phyloP scores from a whole-genome alignment of 2,888 invertebrate genomes.

The Macrophya alboannulata region DNA sequence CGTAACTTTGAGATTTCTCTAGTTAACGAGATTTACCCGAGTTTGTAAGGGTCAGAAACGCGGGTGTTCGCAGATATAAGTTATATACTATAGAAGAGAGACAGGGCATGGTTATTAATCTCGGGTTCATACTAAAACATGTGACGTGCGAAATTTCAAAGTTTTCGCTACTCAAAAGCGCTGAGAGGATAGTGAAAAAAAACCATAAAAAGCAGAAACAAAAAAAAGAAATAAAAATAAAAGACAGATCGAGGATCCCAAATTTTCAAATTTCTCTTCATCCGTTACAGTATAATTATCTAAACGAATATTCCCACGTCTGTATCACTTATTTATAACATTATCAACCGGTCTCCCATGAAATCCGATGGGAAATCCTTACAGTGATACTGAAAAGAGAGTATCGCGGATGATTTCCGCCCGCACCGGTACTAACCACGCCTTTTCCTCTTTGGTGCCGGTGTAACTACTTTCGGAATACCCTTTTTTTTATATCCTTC shows the following conservation, averaged over 20 bases:
- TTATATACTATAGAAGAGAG: not conserved
- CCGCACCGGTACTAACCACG: not conserved
- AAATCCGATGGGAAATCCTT: not conserved
- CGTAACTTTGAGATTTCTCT: constrained; percentile 50
- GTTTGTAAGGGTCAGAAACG: constrained; percentile 47
- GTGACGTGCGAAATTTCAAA: constrained; percentile 23
- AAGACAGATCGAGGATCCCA: not conserved
- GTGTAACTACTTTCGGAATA: not conserved
- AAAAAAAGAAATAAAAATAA: not conserved
- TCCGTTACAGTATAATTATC: not conserved
- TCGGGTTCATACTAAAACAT: constrained; percentile 15
- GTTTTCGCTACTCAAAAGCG: not conserved
- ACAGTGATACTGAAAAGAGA: not conserved
- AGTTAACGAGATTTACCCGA: constrained; percentile 50
- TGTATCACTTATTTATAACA: not conserved
- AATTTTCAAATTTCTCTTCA: not conserved
- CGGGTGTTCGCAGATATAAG: constrained; percentile 4
- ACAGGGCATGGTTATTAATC: constrained; percentile 42
- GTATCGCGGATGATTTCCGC: not conserved
- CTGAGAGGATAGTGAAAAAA: not conserved
- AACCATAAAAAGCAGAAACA: not conserved
- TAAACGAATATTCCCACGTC: not conserved
- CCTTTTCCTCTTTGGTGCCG: constrained; percentile 22
- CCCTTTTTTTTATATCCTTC: not conserved
- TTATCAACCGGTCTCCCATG: not conserved